These are phyloP conservation scores for Ardeotis arabs DNA, from an alignment of 2,113 vertebrate species.

Conservation along the genomic window DNA sequence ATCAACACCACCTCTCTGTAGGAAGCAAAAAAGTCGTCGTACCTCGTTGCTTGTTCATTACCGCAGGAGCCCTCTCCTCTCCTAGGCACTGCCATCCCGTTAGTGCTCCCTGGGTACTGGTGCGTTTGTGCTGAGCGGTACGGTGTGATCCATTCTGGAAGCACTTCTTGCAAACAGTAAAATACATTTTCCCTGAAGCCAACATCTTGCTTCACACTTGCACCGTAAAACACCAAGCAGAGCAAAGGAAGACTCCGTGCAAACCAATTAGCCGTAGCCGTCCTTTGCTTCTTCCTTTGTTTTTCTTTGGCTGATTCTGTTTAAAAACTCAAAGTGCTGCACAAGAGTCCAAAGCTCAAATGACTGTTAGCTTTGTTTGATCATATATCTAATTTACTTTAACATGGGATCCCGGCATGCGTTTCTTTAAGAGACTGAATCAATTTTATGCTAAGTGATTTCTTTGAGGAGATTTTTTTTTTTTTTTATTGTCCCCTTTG, in stretches of 20 bases:
- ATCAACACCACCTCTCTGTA: not conserved
- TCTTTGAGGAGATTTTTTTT: slow-evolving; percentile 27
- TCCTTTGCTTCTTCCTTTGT: not conserved
- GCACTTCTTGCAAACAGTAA: slow-evolving; percentile 6
- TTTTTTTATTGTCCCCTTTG: slow-evolving; percentile 48
- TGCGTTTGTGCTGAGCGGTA: not conserved
- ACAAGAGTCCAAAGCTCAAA: not conserved
- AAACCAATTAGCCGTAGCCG: not conserved
- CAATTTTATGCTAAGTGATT: slow-evolving; percentile 57
- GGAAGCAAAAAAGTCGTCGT: not conserved
- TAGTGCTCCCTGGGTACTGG: not conserved
- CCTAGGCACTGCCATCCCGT: not conserved
- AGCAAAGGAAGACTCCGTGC: not conserved
- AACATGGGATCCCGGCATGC: not conserved
- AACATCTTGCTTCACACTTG: not conserved
- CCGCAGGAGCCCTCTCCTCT: not conserved
- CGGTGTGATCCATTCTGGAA: not conserved
- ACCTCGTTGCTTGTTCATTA: not conserved
- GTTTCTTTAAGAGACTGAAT: slow-evolving; percentile 43
- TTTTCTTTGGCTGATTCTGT: slow-evolving; percentile 1
- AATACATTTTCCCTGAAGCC: slow-evolving; percentile 7
- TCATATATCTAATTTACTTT: slow-evolving; percentile 43
- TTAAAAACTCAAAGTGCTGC: slow-evolving; percentile 6
- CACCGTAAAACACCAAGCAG: not conserved
- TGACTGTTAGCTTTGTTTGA: slow-evolving; percentile 2